These are phyloP conservation scores for Drosophila baimaii DNA, from an alignment of 1,140 invertebrate genomes.

Conservation along the genomic window DNA sequence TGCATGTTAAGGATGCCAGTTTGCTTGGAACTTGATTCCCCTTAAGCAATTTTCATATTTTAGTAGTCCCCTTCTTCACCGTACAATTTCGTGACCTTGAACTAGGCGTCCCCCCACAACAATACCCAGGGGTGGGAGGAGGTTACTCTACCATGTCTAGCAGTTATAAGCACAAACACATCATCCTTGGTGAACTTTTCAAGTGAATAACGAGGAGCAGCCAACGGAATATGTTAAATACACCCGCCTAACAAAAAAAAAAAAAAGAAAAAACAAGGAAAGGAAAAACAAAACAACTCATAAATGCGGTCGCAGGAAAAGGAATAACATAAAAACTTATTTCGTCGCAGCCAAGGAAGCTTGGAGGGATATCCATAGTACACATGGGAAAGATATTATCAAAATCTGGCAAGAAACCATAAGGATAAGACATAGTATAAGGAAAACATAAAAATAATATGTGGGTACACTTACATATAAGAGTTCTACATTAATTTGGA, in stretches of 20 bases:
- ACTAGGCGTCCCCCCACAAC: slow-evolving; percentile 19
- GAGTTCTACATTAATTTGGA: not conserved
- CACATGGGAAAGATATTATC: too few relatives aligned
- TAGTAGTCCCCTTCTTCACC: slow-evolving; percentile 19
- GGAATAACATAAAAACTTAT: slow-evolving; percentile 55
- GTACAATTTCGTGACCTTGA: slow-evolving; percentile 35
- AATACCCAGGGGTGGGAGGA: slow-evolving; percentile 25
- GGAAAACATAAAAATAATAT: not conserved
- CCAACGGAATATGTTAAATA: slow-evolving; percentile 64
- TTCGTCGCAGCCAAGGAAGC: slow-evolving; percentile 42
- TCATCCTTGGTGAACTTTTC: slow-evolving; percentile 65
- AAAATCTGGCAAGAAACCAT: not conserved
- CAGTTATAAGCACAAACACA: slow-evolving; percentile 38
- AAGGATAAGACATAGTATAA: not conserved
- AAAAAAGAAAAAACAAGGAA: slow-evolving; percentile 11
- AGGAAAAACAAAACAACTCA: slow-evolving; percentile 31
- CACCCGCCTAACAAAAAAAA: slow-evolving; percentile 26
- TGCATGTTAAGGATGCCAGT: slow-evolving; percentile 41
- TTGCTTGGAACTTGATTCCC: slow-evolving; percentile 39
- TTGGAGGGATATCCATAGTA: not conserved
- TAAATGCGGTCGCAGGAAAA: slow-evolving; percentile 34
- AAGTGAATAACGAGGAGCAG: slow-evolving; percentile 50
- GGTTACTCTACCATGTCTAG: slow-evolving; percentile 19
- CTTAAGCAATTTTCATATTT: slow-evolving; percentile 47
- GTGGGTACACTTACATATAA: not conserved